phyloP scores from a whole-genome alignment of 2,113 vertebrate genomes.

The Leucopsar rothschildi region DNA sequence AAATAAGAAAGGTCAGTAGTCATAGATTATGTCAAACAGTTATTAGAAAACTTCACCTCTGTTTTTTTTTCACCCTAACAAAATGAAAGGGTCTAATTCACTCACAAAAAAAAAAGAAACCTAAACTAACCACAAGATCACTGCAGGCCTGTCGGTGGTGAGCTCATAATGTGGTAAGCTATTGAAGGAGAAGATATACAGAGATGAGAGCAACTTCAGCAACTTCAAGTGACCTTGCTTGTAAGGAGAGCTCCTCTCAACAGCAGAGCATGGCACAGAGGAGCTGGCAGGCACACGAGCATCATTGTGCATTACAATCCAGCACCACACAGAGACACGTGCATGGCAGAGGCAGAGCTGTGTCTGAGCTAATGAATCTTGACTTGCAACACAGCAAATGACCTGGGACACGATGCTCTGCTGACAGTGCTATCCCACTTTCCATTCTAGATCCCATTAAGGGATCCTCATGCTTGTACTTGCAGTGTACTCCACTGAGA shows the following conservation, averaged over 20 bases:
- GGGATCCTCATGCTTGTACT: not conserved
- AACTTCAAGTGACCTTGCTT: not conserved
- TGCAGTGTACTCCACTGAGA: not conserved
- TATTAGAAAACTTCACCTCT: not conserved
- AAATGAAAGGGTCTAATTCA: not conserved
- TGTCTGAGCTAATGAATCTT: not conserved
- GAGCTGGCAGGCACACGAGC: accelerated
- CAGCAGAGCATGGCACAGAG: not conserved
- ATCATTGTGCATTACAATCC: accelerated
- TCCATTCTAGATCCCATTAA: not conserved
- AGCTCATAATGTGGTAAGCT: not conserved
- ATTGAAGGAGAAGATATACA: not conserved
- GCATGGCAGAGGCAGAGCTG: not conserved
- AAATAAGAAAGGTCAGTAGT: not conserved
- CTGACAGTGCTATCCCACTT: not conserved
- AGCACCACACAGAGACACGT: accelerated
- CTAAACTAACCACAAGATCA: not conserved
- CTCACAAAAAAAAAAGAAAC: not conserved
- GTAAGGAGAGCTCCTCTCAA: not conserved
- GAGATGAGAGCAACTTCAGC: not conserved
- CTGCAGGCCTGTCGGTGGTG: not conserved
- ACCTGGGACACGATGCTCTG: not conserved
- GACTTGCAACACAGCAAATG: not conserved
- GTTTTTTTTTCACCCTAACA: not conserved
- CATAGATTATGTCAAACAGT: not conserved